Base-by-base conservation (phyloP, 2,113 vertebrate species). In the Barnardius zonarius region DNA sequence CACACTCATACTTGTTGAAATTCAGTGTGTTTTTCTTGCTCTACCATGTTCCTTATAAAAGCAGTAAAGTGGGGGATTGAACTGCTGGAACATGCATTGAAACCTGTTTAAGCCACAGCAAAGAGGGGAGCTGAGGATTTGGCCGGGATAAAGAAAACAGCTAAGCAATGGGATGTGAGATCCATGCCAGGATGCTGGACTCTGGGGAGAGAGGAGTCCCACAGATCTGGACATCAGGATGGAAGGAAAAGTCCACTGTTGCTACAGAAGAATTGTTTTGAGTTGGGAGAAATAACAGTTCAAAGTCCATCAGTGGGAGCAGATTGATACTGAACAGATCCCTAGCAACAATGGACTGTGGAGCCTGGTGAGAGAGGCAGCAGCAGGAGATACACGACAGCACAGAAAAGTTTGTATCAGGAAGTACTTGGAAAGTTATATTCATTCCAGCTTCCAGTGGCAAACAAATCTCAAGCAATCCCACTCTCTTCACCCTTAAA, bases 331-430 rank as follows among this genome's bases (percentile, higher is more conserved):
- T 46, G 68, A 90, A 4, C 61, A 84, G 86, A 68, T 22, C 74
- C 44, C 69, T 80, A n/a, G 63, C 5, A 43, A 72, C 10, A 5
- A 52, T 0, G 0, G 13, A 28, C 9, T 43, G 66, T 2, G 3
- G 46, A 88, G 88, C 69, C 66, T 41, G 66, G 66, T 28, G 48
- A 30, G 17, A 66, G 55, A 79, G n/a, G 30, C 59, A 57, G 83
- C 66, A 37, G 63, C n/a, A 49, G 43, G 48, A 91, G 44, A 37
- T 10, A 25, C 43, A 10, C 62, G 67, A 13, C 46, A 54, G 73
- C 63, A 63, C 25, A 61, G 57, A 48, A 83, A 74, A 86, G 44
- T 73, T 48, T 52, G 49, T 44, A 33, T 78, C 49, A 74, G 46
- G 49, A 86, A 88, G 43, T 23, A 39, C 62, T 37, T 82, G 70